A percentile compares a stretch with the other conserved stretches of the same genome.
These are phyloP conservation scores for Blastobasis adustella DNA, from an alignment of 2,888 invertebrate species.

Conservation along the genomic window DNA sequence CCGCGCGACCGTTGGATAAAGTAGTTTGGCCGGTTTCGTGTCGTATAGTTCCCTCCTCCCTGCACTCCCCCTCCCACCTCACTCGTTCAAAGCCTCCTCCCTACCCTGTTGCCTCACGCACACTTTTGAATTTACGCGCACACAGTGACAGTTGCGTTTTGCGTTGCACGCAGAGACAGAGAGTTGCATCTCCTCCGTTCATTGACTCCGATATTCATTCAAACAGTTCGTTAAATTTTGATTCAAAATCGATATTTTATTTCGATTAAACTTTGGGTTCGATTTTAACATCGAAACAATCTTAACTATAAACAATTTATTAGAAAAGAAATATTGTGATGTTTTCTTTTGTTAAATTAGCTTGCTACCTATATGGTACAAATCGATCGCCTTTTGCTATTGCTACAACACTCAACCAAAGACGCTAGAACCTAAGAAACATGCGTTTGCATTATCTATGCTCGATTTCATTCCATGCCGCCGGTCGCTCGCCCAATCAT, in stretches of 20 bases:
- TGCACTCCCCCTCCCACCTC: slow-evolving; percentile 39
- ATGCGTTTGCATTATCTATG: no score
- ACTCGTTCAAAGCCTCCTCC: slow-evolving; percentile 52
- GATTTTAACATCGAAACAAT: no score
- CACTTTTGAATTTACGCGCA: slow-evolving; percentile 1
- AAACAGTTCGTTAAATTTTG: not conserved
- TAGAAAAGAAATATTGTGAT: no score
- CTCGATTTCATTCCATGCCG: no score
- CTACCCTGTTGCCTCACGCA: slow-evolving; percentile 20
- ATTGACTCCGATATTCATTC: slow-evolving; percentile 18
- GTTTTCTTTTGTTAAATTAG: no score
- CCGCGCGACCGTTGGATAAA: slow-evolving; percentile 68
- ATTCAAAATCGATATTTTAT: no score
- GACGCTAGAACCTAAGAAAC: no score
- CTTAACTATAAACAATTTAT: no score
- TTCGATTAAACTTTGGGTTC: no score
- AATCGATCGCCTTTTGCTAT: no score
- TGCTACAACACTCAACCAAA: no score
- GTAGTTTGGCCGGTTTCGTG: slow-evolving; percentile 67
- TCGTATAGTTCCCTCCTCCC: slow-evolving; percentile 34
- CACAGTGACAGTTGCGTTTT: slow-evolving; percentile 9
- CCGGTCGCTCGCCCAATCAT: slow-evolving; percentile 26
- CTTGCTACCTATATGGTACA: no score
- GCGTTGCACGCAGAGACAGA: slow-evolving; percentile 3
- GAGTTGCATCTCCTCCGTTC: slow-evolving; percentile 1